A percentile compares a stretch with the other conserved stretches of the same genome.
Evolutionary conservation across 2,888 invertebrate species (phyloP).

Genomic region (Diadromus collaris): DNA sequence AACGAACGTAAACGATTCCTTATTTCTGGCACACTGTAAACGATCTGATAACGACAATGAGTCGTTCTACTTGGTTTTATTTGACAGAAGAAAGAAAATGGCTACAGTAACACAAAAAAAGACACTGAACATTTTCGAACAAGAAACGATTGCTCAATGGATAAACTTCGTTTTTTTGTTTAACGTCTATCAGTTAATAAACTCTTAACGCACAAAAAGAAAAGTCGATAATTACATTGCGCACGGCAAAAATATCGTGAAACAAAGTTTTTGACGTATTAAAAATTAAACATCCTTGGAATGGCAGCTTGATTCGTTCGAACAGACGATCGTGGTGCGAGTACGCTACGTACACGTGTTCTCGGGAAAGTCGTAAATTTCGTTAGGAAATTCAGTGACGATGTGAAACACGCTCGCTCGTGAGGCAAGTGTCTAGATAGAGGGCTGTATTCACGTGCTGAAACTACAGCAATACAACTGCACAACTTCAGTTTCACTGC

Average conservation of each 20-base stretch:
- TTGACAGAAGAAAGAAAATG: not conserved
- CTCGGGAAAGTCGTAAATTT: constrained; percentile 38
- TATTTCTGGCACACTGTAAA: too few species aligned
- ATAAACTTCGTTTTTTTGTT: not conserved
- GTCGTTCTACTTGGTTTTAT: not conserved
- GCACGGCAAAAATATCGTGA: not conserved
- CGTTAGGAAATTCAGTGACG: constrained; percentile 47
- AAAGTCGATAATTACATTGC: not conserved
- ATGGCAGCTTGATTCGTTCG: not conserved
- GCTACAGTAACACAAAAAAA: not conserved
- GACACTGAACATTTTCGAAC: not conserved
- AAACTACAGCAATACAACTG: not conserved
- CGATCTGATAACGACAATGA: too few species aligned
- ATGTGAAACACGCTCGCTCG: constrained; percentile 26
- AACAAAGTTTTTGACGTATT: constrained; percentile 4
- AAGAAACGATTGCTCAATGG: not conserved
- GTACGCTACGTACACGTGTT: not conserved
- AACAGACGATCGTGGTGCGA: not conserved
- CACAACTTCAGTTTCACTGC: not conserved
- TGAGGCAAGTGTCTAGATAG: not conserved
- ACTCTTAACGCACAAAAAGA: not conserved
- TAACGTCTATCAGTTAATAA: not conserved
- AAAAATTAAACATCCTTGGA: not conserved
- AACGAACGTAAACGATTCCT: too few species aligned
- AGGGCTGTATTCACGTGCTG: not conserved